Evolutionary conservation across 2,113 vertebrate species (phyloP).

Genomic region (Collichthys lucidus): DNA sequence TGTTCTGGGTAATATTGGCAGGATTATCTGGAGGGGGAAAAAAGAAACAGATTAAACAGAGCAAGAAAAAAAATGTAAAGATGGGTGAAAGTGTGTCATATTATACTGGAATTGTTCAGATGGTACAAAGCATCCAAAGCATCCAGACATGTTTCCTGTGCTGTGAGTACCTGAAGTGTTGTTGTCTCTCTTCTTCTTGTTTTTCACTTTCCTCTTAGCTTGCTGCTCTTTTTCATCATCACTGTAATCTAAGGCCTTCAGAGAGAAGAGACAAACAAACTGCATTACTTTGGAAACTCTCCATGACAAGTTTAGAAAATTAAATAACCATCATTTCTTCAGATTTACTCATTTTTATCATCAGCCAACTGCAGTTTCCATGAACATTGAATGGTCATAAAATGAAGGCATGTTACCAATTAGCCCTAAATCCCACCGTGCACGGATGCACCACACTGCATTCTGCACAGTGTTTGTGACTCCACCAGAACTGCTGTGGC

Average conservation of each 20-base stretch:
- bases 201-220: slow-evolving; percentile 88
- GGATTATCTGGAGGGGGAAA: slow-evolving; percentile 41
- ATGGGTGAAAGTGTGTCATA: not conserved
- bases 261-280: not conserved
- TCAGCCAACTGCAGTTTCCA: no score
- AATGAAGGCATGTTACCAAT: no score
- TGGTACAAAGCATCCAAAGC: not conserved
- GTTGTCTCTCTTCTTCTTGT: slow-evolving; percentile 69
- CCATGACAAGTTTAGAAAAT: not conserved
- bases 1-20: slow-evolving; percentile 22
- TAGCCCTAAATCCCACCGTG: no score
- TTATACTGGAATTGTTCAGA: not conserved
- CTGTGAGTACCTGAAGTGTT: slow-evolving; percentile 43
- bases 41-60: not conserved
- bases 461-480: no score
- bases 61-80: not conserved
- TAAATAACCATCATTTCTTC: not conserved
- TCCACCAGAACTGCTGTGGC: no score
- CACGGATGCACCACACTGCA: no score
- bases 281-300: not conserved
- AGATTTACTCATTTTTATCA: not conserved
- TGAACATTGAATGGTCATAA: no score
- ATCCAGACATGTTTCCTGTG: not conserved
- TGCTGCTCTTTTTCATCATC: slow-evolving; percentile 94
- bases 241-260: slow-evolving; percentile 93